Evolutionary conservation across 2,113 vertebrate genomes (phyloP).

Genomic region (Polyodon spathula): DNA sequence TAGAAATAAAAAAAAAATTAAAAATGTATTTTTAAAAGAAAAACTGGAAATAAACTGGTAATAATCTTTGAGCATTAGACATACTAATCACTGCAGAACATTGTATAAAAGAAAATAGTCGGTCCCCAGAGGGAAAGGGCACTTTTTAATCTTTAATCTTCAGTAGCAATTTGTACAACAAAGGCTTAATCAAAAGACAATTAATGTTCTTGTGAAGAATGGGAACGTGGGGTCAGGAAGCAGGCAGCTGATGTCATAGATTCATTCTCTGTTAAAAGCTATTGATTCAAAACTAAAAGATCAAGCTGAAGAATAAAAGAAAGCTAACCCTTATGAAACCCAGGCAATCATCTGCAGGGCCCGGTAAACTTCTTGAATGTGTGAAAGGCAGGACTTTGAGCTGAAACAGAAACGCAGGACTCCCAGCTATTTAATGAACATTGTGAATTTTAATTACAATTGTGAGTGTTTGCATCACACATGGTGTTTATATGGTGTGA

Average conservation of each 20-base stretch:
- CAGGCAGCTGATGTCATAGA: conserved; percentile 2
- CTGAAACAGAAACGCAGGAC: background rate
- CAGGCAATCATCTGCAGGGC: conserved; percentile 12
- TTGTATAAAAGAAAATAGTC: conserved; percentile 5
- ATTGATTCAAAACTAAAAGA: conserved; percentile 21
- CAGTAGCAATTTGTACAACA: conserved; percentile 8
- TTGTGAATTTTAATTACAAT: no score
- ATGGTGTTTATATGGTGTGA: no score
- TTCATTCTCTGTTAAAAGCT: conserved; percentile 16
- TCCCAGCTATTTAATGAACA: background rate
- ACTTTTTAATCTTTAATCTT: conserved; percentile 17
- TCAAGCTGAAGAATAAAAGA: conserved; percentile 10
- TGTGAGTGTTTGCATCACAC: no score
- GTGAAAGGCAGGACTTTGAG: background rate
- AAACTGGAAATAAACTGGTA: background rate
- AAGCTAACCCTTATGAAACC: conserved; percentile 16
- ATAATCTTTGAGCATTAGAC: background rate
- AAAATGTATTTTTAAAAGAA: no score
- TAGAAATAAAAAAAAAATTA: no score
- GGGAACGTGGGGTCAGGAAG: conserved; percentile 12
- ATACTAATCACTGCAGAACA: background rate
- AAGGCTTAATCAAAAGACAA: conserved; percentile 20
- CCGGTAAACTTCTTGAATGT: background rate
- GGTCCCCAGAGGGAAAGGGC: conserved; percentile 1
- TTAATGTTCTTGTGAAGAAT: conserved; percentile 15